Conservation (phyloP, 2,888 invertebrate genomes). For the Athalia circularis region DNA sequence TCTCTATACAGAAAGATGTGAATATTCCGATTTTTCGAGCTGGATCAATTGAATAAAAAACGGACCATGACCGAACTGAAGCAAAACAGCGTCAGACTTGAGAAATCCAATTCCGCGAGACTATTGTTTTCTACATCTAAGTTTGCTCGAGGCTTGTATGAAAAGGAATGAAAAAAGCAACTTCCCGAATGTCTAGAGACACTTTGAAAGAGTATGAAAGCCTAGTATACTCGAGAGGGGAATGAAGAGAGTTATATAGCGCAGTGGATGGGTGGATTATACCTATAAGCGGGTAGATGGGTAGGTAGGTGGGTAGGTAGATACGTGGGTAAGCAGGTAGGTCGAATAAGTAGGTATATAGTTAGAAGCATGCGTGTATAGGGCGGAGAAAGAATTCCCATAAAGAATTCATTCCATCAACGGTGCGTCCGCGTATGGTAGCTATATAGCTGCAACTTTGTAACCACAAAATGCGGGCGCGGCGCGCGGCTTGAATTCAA, state of each 20-base stretch:
- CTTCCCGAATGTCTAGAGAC: conserved; percentile 7
- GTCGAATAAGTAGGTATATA: too few species aligned
- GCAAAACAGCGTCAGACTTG: background rate
- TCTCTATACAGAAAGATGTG: too few species aligned
- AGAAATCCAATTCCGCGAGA: background rate
- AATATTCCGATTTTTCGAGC: background rate
- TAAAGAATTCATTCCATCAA: conserved; percentile 24
- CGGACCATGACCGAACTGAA: background rate
- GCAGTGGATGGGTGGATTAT: too few species aligned
- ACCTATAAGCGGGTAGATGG: too few species aligned
- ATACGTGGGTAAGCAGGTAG: too few species aligned
- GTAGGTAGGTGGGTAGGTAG: too few species aligned
- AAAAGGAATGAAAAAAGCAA: conserved; percentile 10
- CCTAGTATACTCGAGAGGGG: background rate
- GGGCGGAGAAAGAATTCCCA: conserved; percentile 17
- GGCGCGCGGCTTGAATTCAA: background rate
- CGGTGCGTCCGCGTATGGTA: conserved; percentile 17
- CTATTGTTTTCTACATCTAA: background rate
- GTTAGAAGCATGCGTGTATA: background rate
- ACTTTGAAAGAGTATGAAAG: conserved; percentile 18
- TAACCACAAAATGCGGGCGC: conserved; percentile 37
- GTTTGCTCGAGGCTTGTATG: background rate
- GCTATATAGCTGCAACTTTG: conserved; percentile 19
- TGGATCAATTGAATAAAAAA: background rate
- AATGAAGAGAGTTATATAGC: conserved; percentile 5